Base-by-base conservation (phyloP, 1,140 invertebrate species). In the Ganaspis sp. region DNA sequence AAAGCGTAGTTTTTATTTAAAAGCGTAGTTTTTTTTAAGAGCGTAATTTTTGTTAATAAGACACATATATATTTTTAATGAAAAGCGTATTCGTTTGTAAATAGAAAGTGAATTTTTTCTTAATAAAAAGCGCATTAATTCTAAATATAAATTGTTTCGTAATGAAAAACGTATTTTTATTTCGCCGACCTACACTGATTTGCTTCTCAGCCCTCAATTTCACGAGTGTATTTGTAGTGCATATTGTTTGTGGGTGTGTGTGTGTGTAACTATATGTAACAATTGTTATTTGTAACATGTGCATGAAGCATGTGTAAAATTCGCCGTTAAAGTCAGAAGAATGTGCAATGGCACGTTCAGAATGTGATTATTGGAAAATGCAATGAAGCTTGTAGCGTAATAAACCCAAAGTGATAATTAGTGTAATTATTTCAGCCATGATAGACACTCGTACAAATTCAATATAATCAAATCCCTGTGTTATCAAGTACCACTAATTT, bases 291-390 rank as follows among this genome's bases (percentile, higher is more conserved):
- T 49, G 17, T 49, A 26, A 64, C 26, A 64, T 64, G 58, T 64
- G 58, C 58, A 64, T 64, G 58, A 64, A 64, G 58, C 26, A 64
- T 64, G 58, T 64, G 58, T 29, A 64, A 64, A 49, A 64, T 64
- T 64, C 58, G 15, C 29, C 21, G 21, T 29, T 64, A 29, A 17
- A 29, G 4, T n/a, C 4, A 64, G 23, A 64, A 64, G 58, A 64
- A 64, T 64, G 26, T 64, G 58, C 23, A 64, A n/a, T 8, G 58
- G 58, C 58, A 64, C 21, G 58, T 29, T 64, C 58, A 64, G 58
- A 64, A 64, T 64, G 58, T 21, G 26, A 64, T 64, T 64, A 64
- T 64, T 64, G 58, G 58, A 64, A 34, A 64, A n/a, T 64, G 58
- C 58, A 64, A 64, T 64, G 26, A 21, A 64, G 58, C 58, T 64